Evolutionary conservation across 1,140 invertebrate species (phyloP), one percentile per base, ranked within the genome.

Genomic region (Ephestia elutella): DNA sequence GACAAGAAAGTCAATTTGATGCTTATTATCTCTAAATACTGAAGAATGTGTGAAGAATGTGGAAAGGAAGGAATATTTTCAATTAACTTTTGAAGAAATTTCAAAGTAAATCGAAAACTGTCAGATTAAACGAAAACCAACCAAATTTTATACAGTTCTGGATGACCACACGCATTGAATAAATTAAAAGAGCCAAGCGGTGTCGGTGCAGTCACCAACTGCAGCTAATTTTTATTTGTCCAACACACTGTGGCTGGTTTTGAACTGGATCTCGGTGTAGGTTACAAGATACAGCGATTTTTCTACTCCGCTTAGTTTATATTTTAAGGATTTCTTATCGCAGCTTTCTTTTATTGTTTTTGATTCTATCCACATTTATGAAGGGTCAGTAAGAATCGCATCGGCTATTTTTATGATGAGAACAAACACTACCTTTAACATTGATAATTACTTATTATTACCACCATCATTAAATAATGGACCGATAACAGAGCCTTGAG

Each of bases 141-240:
- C 7, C 21, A 32, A 32, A 32, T 7, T 7, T 32, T 11, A 32
- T 32, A 3, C 30, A 3, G 11, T 32, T 32, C 11, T 1, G 38
- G 38, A 15, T 44, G 38, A 44, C 38, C 38, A 44, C 38, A 44
- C 38, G 15, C 13, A 17, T 15, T n/a, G 38, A 44, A 44, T 5
- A 15, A 44, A 44, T 15, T 44, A 15, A 17, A 44, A n/a, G 38
- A 44, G 13, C 0, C 38, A 15, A 17, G 38, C 38, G 11, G 9
- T 10, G n/a, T 44, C 38, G 38, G 38, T 7, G 11, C 32, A 38
- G 32, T 2, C 32, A 38, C 32, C 32, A 11, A 38, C 13, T 38
- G 32, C 32, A 38, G 32, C 32, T 38, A 38, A 38, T 11, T 38
- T 38, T 38, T 38, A 44, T 44, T 44, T 44, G 38, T 44, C 38